Evolutionary conservation across 2,113 vertebrate species (phyloP).

Genomic region (Brachyistius frenatus): DNA sequence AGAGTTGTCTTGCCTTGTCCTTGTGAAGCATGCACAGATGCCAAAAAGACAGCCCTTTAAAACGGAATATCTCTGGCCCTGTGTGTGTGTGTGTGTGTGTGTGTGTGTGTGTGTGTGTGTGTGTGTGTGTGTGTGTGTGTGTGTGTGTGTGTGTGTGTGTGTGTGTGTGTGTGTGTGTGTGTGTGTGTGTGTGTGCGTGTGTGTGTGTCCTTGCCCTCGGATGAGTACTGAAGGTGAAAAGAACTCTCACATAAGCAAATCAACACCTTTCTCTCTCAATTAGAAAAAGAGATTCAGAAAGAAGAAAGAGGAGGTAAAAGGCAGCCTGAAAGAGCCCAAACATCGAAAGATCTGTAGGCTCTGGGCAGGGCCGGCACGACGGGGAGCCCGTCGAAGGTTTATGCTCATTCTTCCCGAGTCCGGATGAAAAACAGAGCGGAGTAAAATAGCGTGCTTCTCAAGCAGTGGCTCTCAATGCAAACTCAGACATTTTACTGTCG

Average conservation of each 20-base stretch:
- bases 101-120: no score
- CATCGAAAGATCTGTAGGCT: slow-evolving; percentile 39
- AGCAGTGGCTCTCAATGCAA: slow-evolving; percentile 14
- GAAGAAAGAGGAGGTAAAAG: background rate
- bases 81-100: slow-evolving; percentile 5
- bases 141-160: slow-evolving; percentile 1
- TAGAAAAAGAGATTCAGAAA: background rate
- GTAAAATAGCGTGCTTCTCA: slow-evolving; percentile 16
- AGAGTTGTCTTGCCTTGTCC: slow-evolving; percentile 12
- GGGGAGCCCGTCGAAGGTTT: slow-evolving; percentile 37
- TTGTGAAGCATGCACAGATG: slow-evolving; percentile 37
- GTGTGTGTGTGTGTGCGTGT: background rate
- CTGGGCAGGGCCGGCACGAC: slow-evolving; percentile 18
- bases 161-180: background rate
- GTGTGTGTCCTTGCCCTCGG: slow-evolving; percentile 35
- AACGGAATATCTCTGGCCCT: slow-evolving; percentile 20
- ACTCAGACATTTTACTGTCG: slow-evolving; percentile 39
- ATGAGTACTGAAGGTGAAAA: slow-evolving; percentile 53
- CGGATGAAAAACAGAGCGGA: slow-evolving; percentile 22
- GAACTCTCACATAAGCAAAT: slow-evolving; percentile 30
- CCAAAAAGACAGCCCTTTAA: slow-evolving; percentile 51
- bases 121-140: background rate
- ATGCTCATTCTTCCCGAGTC: slow-evolving; percentile 45
- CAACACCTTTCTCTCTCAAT: slow-evolving; percentile 40
- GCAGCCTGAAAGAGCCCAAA: background rate